Base-by-base conservation (phyloP, 2,888 invertebrate species). In the Drepana falcataria region DNA sequence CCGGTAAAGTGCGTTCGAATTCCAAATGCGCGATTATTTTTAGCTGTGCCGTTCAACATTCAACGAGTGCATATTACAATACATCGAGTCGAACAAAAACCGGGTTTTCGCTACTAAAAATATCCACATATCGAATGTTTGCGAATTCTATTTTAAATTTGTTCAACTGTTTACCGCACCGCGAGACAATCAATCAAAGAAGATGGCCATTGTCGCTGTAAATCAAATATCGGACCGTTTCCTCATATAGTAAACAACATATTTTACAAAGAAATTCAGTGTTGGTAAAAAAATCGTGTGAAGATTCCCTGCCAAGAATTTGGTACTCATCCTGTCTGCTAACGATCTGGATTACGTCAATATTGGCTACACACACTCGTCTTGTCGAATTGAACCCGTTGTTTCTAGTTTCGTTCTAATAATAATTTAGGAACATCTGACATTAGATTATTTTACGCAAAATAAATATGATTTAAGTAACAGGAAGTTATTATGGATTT, bases 61-160 rank as follows among this genome's bases (percentile, higher is more conserved):
- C 77, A 73, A 71, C 66, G 76, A 81, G 81, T 87, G 85, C 86
- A 87, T 84, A 79, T 76, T 73, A 88, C 88, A 89, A 89, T 87
- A 83, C 81, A 71, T 75, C 73, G 77, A 70, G 70, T 60, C 73
- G 68, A 67, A 81, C 81, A 83, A 85, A 87, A 90, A 90, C 89
- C 89, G 83, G 90, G 89, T 89, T 89, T 83, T 85, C 76, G 80
- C 60, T 77, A 81, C 90, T 91, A 90, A 81, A 87, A 87, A 91
- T 91, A 90, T 77, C 81, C 83, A 80, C 85, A 80, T 89, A 91
- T 90, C 89, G 81, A 87, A 89, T 89, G 89, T 86, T 88, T 90
- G 86, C 85, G 81, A 86, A 87, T 79, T 87, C 88, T 89, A 90
- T 90, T 91, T 91, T 81, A 73, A 81, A 81, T 77, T 81, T 80